These are phyloP conservation scores for Platysteira castanea DNA, from an alignment of 2,113 vertebrate species.

Conservation along the genomic window DNA sequence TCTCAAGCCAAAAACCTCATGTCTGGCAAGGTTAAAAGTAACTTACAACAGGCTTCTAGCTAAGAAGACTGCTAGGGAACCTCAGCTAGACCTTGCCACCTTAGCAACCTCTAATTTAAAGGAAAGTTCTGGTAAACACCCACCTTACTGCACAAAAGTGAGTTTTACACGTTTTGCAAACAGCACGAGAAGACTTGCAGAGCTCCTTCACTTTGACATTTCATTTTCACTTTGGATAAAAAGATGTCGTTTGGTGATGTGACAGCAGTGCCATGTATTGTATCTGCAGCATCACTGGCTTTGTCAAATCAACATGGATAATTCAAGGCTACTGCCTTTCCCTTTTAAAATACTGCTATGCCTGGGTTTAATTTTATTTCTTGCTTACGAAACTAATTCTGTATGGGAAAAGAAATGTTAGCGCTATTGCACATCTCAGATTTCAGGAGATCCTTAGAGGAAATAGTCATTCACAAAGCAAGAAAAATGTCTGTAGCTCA, in stretches of 20 bases:
- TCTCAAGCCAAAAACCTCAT: not conserved
- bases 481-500: constrained; percentile 1
- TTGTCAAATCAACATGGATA: constrained; percentile 47
- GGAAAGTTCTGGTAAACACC: not conserved
- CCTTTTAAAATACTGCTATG: constrained; percentile 8
- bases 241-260: constrained; percentile 40
- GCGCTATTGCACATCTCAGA: not conserved
- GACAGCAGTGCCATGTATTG: constrained; percentile 9
- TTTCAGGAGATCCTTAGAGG: constrained; percentile 17
- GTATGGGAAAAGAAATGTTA: not conserved
- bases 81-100: not conserved
- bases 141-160: not conserved
- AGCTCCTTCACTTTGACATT: constrained; percentile 40
- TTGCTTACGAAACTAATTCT: constrained; percentile 23
- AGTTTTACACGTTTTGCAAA: constrained; percentile 29
- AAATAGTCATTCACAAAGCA: constrained; percentile 2
- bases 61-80: not conserved
- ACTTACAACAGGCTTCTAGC: not conserved
- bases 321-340: constrained; percentile 48
- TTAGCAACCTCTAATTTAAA: not conserved
- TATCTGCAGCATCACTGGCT: constrained; percentile 29
- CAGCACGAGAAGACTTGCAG: constrained; percentile 8
- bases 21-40: not conserved
- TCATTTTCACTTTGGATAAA: constrained; percentile 64
- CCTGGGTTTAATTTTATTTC: constrained; percentile 31